Evolutionary conservation across 2,888 invertebrate species (phyloP), one percentile per base, ranked within the genome.

Genomic region (Ligdia adustata): DNA sequence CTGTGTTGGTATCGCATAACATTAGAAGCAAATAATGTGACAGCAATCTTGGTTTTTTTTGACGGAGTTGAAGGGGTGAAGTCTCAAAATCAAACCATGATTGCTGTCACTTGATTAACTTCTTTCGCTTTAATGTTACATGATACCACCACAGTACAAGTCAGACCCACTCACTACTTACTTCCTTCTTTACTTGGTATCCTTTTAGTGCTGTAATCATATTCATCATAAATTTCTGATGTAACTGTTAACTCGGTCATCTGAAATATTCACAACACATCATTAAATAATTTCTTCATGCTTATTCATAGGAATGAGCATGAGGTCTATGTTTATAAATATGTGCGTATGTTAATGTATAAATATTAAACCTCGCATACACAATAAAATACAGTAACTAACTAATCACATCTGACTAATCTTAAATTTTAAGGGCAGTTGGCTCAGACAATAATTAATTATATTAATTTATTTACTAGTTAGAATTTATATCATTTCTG

Each of bases 201-300:
- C 52, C 69, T 76, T 55, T 82, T 83, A 7, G 92, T 92, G 55
- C 79, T 87, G 66, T 93, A 94, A 69, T 93, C 90, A 69, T 92
- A 92, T 82, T 95, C 95, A 20, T 90, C 86, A 75, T 94, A 94
- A 70, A 95, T 92, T 87, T 95, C 95, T 13, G 95, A 95, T 28
- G 93, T 92, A 38, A 95, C 93, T 62, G 92, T 92, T 45, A 90
- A 81, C 75, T 92, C 91, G 51, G 90, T 87, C 91, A 91, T 91
- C 89, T 90, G 63, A 38, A 77, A 76, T 53, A 12, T 16, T 61
- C 51, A 62, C 60, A 52, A 51, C 59, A 41, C 38, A 52, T 42
- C 33, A 18, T 18, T 18, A 18, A 6, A 37, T 27, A 20, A 18
- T 14, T n/a, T n/a, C n/a, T n/a, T n/a, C n/a, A n/a, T n/a, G n/a